Base-by-base conservation (phyloP, 2,888 invertebrate species). In the Psococerastis gibbosa region DNA sequence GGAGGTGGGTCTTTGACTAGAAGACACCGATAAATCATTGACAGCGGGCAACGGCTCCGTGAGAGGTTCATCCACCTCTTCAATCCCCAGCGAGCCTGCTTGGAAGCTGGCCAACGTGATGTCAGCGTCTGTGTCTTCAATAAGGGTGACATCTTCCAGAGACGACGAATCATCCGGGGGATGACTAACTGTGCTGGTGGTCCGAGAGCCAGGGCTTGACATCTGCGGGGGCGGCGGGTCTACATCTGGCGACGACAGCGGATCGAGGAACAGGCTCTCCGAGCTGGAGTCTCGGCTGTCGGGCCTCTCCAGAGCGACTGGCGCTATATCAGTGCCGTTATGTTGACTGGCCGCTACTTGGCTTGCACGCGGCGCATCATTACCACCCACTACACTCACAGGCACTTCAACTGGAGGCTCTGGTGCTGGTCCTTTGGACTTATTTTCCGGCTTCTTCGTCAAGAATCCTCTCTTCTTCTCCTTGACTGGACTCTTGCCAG, bases 191-290 rank as follows among this genome's bases (percentile, higher is more conserved):
- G 42, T 60, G 46, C 45, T 56, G 54, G 46, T 54, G 32, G 47
- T 45, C 17, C 44, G 42, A 42, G 27, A 48, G 42, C 32, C 47
- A 44, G 34, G 41, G 44, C 17, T 38, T 41, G 34, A 46, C 35
- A 42, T 42, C 43, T 50, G 44, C 47, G 50, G 48, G 45, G 54
- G 48, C 23, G 65, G 72, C 72, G 56, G 31, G 41, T 22, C 33
- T n/a, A 20, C 38, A 20, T 20, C 71, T 58, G 62, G 62, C 33
- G 70, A 68, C 52, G 71, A 65, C 52, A 58, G 58, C 6, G 79
- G 75, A 60, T 80, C 80, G 52, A 79, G 78, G 65, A 80, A 80
- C 60, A 78, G 72, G 56, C 80, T 79, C 55, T 75, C 73, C 48
- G 71, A 71, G 60, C 77, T 78, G 50, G 77, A 74, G 50, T 67